Evolutionary conservation across 2,888 invertebrate species (phyloP), one percentile per base, ranked within the genome.

Genomic region (Monochamus alternatus): DNA sequence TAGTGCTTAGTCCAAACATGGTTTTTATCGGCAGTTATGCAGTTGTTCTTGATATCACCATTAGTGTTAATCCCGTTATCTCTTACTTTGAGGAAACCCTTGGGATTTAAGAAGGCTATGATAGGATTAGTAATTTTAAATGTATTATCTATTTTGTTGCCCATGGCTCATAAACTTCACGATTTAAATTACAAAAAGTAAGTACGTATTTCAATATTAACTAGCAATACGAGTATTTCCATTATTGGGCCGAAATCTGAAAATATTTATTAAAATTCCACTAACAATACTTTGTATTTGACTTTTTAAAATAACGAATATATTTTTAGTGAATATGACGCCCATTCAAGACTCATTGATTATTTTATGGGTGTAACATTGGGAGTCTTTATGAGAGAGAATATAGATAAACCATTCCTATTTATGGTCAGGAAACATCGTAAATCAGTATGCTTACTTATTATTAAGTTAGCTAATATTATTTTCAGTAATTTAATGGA

Each of bases 1-100:
- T 62, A 89, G 88, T 89, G 89, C 69, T 66, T 88, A 14, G 73
- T 80, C 5, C 88, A 87, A 22, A 85, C 87, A 0, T 89, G 88
- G 88, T 89, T 88, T 77, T 73, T 89, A 44, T 85, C 87, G 51
- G 87, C 87, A 1, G 89, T 89, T 77, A 87, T 88, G 84, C 89
- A 89, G 76, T 81, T 89, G 77, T 88, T 86, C 75, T 22, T 88
- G 3, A 22, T 87, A 9, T 82, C 88, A 4, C 87, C 87, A 0
- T n/a, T 88, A 1, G 44, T 88, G 8, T 68, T 88, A 14, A 84
- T 88, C 72, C 87, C 86, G 4, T 31, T 86, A 9, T 70, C 85
- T 3, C 14, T 83, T 3, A 62, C 75, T 5, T 73, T 83, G 10
- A 78, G 63, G 75, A 75, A 74, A 67, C 12, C 70, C 8, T 68